These are phyloP conservation scores for Spodoptera litura DNA, from an alignment of 1,140 invertebrate species.

Conservation along the genomic window DNA sequence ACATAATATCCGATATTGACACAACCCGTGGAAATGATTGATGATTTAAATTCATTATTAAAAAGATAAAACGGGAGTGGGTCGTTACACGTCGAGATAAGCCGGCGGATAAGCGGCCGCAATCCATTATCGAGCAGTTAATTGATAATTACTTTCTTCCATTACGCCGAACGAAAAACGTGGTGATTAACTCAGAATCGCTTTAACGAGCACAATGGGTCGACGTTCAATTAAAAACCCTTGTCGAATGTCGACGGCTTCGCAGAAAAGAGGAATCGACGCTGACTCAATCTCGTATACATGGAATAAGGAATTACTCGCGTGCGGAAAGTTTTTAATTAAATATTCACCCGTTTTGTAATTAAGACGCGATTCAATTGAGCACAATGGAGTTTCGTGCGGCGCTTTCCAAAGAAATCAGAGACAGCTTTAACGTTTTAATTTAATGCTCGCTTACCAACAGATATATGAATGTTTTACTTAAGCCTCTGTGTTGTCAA, in stretches of 20 bases:
- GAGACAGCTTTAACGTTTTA: constrained; percentile 62
- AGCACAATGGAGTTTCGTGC: constrained; percentile 74
- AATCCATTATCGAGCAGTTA: constrained; percentile 84
- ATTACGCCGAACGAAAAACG: constrained; percentile 82
- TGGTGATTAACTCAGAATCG: constrained; percentile 83
- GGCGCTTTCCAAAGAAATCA: constrained; percentile 71
- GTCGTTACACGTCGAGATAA: constrained; percentile 76
- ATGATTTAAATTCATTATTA: constrained; percentile 72
- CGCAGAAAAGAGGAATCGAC: constrained; percentile 78
- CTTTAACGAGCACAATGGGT: constrained; percentile 83
- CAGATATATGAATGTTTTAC: constrained; percentile 30
- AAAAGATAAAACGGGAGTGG: constrained; percentile 69
- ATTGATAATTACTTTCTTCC: constrained; percentile 86
- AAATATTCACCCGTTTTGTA: constrained; percentile 84
- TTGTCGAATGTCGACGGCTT: constrained; percentile 81
- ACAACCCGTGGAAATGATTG: constrained; percentile 60
- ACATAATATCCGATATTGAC: constrained; percentile 46
- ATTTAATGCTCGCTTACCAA: constrained; percentile 47
- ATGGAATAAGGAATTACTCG: constrained; percentile 84
- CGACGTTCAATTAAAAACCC: constrained; percentile 84
- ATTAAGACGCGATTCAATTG: constrained; percentile 83
- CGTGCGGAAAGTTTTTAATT: constrained; percentile 85
- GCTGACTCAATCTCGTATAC: constrained; percentile 84
- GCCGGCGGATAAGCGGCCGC: constrained; percentile 76
- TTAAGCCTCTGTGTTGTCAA: constrained; percentile 10